Evolutionary conservation across 2,113 vertebrate species (phyloP).

Genomic region (Salvelinus sp.): DNA sequence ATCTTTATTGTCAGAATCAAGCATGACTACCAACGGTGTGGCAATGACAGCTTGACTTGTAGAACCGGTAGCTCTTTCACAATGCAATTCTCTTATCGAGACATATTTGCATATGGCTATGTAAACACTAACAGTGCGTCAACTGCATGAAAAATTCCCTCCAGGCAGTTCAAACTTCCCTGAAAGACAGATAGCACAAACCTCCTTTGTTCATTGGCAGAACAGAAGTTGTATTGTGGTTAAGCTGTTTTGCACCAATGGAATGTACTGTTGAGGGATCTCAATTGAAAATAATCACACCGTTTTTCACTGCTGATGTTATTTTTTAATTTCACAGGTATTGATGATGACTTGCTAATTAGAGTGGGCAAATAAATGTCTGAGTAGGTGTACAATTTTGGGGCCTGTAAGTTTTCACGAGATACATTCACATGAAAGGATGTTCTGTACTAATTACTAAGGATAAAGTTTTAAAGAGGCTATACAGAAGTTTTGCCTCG

Average conservation of each 20-base stretch:
- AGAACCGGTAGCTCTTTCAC: conserved; percentile 6
- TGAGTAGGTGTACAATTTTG: too few relatives aligned
- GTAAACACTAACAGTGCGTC: conserved; percentile 76
- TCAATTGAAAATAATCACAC: conserved; percentile 64
- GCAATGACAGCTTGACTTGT: conserved; percentile 9
- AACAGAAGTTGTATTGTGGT: conserved; percentile 78
- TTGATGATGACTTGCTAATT: conserved; percentile 51
- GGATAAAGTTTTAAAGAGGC: too few relatives aligned
- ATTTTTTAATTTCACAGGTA: conserved; percentile 40
- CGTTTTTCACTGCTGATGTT: conserved; percentile 54
- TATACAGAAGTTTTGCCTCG: too few relatives aligned
- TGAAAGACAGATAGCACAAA: conserved; percentile 76
- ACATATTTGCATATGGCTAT: conserved; percentile 51
- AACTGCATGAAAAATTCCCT: conserved; percentile 71
- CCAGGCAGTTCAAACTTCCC: conserved; percentile 70
- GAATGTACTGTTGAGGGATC: conserved; percentile 73
- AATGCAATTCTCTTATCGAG: conserved; percentile 27
- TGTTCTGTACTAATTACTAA: too few relatives aligned
- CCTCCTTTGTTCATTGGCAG: conserved; percentile 77
- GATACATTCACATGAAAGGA: too few relatives aligned
- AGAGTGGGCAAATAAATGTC: not conserved
- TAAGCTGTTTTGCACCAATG: conserved; percentile 63
- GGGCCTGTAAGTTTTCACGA: too few relatives aligned
- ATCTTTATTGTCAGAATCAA: not conserved
- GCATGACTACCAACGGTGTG: not conserved